Percentiles rank a stretch among this genome's conserved stretches.
Conservation (phyloP, 1,140 invertebrate genomes). For the Atta texana region DNA sequence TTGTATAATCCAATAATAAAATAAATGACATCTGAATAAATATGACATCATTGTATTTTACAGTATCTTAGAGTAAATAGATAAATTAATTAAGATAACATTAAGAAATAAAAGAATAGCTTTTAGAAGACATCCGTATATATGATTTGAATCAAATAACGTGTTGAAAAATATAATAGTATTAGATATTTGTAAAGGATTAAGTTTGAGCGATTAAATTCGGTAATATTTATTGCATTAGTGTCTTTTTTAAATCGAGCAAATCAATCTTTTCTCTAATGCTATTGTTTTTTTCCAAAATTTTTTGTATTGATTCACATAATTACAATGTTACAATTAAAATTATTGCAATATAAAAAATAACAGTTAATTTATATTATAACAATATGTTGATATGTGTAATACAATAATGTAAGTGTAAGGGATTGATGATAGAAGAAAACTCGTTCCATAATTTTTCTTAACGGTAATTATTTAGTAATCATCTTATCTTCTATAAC, state of each 20-base stretch:
- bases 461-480: no score
- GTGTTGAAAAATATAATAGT: not conserved
- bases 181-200: not conserved
- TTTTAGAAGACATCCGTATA: not conserved
- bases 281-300: not conserved
- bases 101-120: not conserved
- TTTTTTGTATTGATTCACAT: not conserved
- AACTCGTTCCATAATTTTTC: no score
- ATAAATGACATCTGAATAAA: not conserved
- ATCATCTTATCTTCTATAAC: no score
- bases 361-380: not conserved
- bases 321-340: not conserved
- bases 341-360: not conserved
- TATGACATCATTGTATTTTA: not conserved
- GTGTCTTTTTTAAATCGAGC: not conserved
- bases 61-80: not conserved
- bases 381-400: not conserved
- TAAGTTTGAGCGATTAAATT: not conserved
- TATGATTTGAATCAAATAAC: not conserved
- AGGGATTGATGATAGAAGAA: no score
- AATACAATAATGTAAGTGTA: not conserved
- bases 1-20: not conserved
- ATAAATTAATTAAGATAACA: not conserved
- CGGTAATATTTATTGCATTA: not conserved
- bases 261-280: not conserved